Evolutionary conservation across 2,113 vertebrate species (phyloP), one percentile per base, ranked within the genome.

Genomic region (Epinephelus moara): DNA sequence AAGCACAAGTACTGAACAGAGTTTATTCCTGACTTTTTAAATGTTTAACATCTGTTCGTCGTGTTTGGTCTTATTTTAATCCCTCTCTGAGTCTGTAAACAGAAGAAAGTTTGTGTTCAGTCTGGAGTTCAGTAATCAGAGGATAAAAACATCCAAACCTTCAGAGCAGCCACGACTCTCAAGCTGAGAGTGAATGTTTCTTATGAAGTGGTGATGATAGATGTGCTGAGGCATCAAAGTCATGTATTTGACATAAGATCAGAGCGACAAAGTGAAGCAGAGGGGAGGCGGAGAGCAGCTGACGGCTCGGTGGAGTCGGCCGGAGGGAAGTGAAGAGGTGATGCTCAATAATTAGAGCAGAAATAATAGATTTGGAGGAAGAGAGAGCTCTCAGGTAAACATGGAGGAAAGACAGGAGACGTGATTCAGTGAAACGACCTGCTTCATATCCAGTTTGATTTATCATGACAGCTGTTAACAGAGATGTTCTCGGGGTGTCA

Each of bases 341-440:
- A 56, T n/a, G 56, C 42, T 5, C 71, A 12, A 37, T 62, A 72
- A 67, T 70, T 45, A 57, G 64, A 75, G 69, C 63, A 74, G 81
- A 86, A 78, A 60, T 60, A 66, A 74, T 8, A 60, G 56, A 37
- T 68, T 37, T 18, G 40, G 37, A 2, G 53, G 62, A 6, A 72
- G 60, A 67, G 52, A 2, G 14, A 8, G 5, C 33, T 63, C 42
- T 59, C 50, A 67, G 75, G 53, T 47, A 10, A 49, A 52, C 14
- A 25, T 15, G 30, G 21, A 47, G 45, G 3, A 11, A 18, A 50
- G 11, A 71, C 33, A 6, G 52, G 60, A 76, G 72, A 67, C 12
- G 47, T 61, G 84, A 77, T 68, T 67, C 61, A 56, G 47, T 18
- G 45, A 60, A 81, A 81, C 72, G 37, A 77, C 27, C 45, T 42